Base-by-base conservation (phyloP, 2,888 invertebrate genomes). In the Argynnis bischoffii region DNA sequence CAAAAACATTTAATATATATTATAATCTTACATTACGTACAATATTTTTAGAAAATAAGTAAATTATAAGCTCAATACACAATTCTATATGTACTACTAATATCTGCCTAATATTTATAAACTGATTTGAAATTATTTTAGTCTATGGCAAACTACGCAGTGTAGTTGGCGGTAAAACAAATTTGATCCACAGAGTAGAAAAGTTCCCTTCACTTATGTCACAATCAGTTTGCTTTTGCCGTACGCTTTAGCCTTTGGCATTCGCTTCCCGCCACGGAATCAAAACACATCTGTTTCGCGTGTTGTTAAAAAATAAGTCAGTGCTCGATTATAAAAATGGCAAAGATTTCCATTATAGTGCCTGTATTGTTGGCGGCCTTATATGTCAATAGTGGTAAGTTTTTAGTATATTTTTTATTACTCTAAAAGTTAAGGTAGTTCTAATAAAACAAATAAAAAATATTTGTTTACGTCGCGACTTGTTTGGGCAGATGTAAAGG, bases 351-450 rank as follows among this genome's bases (percentile, higher is more conserved):
- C 55, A 71, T 90, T 55, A 75, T 91, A 69, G 88, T 91, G 77
- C 86, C 92, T 48, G 83, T 90, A 66, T 80, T 92, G n/a, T 77
- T 92, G 63, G 75, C 91, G 63, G 90, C 89, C 50, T 74, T 88
- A 67, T 88, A 90, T 73, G 82, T 89, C 26, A 82, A 82, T 78
- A 80, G 88, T 74, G 90, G 92, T 92, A 74, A 85, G 90, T 81
- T 66, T 64, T 67, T 70, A 46, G 50, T 63, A 59, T 48, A 1
- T 54, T 59, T 61, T 60, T 55, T 55, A 61, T 60, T 61, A 47
- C 55, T 65, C 51, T 41, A 11, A 2, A 41, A 41, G 1, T 2
- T 41, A 8, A 41, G 11, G 35, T 8, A 41, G 35, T 63, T 66
- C 46, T 6, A 21, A 46, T 51, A 46, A 41, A 31, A 14, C 13